Evolutionary conservation across 2,113 vertebrate genomes (phyloP).

Genomic region (Pollimyrus isidori): DNA sequence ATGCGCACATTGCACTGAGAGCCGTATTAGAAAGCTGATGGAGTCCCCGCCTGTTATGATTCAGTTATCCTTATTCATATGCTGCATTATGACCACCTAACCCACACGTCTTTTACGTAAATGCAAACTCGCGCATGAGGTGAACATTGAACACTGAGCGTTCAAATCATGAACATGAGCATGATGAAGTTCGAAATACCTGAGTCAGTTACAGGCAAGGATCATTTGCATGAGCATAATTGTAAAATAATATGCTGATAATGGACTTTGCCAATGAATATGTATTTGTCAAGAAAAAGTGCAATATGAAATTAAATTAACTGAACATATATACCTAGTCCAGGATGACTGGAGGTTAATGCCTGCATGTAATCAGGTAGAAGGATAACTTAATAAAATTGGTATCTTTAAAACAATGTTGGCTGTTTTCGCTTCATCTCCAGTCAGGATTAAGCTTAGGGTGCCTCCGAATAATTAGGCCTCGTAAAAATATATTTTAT

Average conservation of each 20-base stretch:
- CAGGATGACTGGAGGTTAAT: not conserved
- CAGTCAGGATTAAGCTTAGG: not conserved
- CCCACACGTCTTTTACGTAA: not conserved
- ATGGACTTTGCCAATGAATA: not conserved
- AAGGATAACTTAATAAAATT: not conserved
- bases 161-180: not conserved
- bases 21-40: not conserved
- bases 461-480: not conserved
- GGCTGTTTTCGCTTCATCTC: not conserved
- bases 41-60: not conserved
- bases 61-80: not conserved
- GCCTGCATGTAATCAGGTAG: not conserved
- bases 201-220: conserved; percentile 2
- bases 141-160: not conserved
- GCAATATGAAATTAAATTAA: not conserved
- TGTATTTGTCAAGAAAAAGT: not conserved
- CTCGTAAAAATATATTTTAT: conserved; percentile 5
- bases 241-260: not conserved
- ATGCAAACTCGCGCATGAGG: not conserved
- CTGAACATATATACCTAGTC: not conserved
- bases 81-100: not conserved
- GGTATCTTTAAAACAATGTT: not conserved
- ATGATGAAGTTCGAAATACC: not conserved
- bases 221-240: conserved; percentile 16
- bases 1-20: not conserved